Evolutionary conservation across 2,797 vertebrate species (phyloP).

Genomic region (Picus viridis): DNA sequence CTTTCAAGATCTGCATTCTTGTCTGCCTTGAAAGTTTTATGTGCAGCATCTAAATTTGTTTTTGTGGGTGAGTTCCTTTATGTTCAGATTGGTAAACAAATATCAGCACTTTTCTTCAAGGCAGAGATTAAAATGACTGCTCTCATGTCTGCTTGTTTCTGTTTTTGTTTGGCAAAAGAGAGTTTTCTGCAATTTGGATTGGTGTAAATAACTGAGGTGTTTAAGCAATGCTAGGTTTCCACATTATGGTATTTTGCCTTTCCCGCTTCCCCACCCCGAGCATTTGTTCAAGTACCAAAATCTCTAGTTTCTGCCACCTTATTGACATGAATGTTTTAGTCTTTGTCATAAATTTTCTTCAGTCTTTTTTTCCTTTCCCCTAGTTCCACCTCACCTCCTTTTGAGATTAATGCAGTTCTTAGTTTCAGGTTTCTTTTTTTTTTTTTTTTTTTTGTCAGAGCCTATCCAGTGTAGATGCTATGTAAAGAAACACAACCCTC

Average conservation of each 20-base stretch:
- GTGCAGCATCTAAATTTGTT: background rate
- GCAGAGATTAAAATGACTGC: background rate
- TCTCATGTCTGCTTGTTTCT: background rate
- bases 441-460: background rate
- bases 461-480: background rate
- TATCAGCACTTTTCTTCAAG: background rate
- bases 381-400: fast-evolving
- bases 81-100: background rate
- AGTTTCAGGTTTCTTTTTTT: background rate
- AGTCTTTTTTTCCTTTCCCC: background rate
- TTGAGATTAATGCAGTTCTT: background rate
- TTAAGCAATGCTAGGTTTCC: background rate
- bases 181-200: background rate
- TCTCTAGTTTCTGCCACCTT: background rate
- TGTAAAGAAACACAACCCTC: background rate
- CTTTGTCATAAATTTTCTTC: background rate
- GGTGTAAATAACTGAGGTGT: background rate
- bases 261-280: fast-evolving
- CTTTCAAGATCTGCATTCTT: background rate
- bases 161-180: background rate
- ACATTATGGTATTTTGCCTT: background rate
- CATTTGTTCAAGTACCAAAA: background rate
- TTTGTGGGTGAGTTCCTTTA: background rate
- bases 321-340: background rate
- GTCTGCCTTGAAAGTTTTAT: background rate